A percentile compares a stretch with the other conserved stretches of the same genome.
Conservation (phyloP, 2,113 vertebrate genomes). For the Aegithalos caudatus region DNA sequence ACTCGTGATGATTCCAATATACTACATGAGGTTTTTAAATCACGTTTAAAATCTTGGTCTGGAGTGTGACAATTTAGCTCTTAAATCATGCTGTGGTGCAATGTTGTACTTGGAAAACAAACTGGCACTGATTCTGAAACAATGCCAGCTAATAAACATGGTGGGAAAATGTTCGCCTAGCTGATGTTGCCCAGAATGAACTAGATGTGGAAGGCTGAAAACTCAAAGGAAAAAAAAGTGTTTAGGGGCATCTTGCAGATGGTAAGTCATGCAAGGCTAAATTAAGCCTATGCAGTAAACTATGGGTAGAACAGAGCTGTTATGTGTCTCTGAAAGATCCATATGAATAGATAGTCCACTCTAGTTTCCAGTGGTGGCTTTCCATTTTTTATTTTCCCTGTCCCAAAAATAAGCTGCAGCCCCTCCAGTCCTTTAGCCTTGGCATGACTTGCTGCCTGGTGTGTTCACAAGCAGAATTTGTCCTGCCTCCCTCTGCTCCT, state of each 20-base stretch:
- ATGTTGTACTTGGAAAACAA: constrained; percentile 1
- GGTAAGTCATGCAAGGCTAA: constrained; percentile 2
- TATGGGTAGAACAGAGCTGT: neutral
- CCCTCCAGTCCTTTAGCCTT: neutral
- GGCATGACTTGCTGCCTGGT: neutral
- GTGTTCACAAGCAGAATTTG: neutral
- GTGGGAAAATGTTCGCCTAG: neutral
- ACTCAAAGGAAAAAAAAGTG: neutral
- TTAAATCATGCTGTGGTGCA: neutral
- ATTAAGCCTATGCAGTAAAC: neutral
- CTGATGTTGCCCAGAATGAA: neutral
- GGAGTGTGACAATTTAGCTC: neutral
- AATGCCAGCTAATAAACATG: constrained; percentile 17
- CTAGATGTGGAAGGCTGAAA: neutral
- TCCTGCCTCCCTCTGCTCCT: neutral
- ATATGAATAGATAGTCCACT: neutral
- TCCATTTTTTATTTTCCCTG: neutral
- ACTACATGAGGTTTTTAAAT: neutral
- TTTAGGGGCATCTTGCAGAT: neutral
- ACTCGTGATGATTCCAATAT: neutral
- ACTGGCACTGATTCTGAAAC: constrained; percentile 22
- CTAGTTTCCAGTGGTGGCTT: neutral
- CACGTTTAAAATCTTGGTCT: neutral
- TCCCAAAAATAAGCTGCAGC: neutral
- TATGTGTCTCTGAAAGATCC: neutral